Base-by-base conservation (phyloP, 2,113 vertebrate genomes). In the Anoura caudifer region DNA sequence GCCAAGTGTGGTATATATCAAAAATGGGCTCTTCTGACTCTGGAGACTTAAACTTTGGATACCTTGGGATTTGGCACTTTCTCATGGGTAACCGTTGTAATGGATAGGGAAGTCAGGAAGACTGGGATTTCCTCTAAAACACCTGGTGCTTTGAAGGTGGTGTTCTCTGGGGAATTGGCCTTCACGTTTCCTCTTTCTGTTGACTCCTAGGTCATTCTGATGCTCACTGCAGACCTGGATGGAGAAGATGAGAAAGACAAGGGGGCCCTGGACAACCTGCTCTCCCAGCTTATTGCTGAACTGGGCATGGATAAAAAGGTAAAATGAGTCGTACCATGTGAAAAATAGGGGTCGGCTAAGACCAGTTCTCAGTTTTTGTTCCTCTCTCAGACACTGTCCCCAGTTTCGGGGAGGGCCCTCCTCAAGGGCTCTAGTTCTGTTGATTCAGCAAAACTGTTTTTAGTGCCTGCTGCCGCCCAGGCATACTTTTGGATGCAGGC, bases 161-260 rank as follows among this genome's bases (percentile, higher is more conserved):
- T 16, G 9, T 70, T 87, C 43, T 91, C 70, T 36, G 28, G 89
- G 26, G 87, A 47, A 52, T 1, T n/a, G 67, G 4, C 9, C 33
- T 38, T 94, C 50, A n/a, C 33, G 1, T 91, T 56, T 91, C 36
- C 16, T 52, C 38, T 65, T 17, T 86, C 38, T 90, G 4, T 8
- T 87, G 87, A 63, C 50, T 93, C 75, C 52, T 94, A 99, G 99
- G 99, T 99, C 88, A 99, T 99, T 91, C 98, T 99, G 91, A 99
- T 99, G 99, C 98, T 99, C 87, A 99, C 99, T 41, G 99, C 99
- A 90, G 99, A 99, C 97, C 98, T 99, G 47, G 99, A 99, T 96
- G 99, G 99, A 24, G 99, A 99, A 75, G 99, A 99, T 86, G 99
- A 99, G 97, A 99, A 99, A 96, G 99, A 99, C 97, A 99, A 99